Evolutionary conservation across 2,113 vertebrate genomes (phyloP), one percentile per base, ranked within the genome.

Genomic region (Lepus europaeus): DNA sequence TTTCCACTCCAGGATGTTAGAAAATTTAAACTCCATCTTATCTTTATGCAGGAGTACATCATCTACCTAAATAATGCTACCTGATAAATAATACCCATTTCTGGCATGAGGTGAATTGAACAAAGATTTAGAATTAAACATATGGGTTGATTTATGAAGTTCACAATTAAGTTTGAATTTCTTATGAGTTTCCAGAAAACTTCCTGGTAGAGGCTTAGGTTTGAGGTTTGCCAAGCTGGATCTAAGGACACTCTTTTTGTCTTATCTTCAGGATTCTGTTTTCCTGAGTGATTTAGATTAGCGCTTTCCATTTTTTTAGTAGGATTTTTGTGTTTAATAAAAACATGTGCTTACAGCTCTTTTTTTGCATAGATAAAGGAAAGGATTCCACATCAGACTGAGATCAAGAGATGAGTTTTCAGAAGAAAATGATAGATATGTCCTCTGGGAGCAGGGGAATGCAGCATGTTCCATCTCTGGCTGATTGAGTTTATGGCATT

Each of bases 401-500:
- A 98, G 96, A 96, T 96, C 95, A 96, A 95, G 96, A 95, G 92
- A 95, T 95, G 97, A 90, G 96, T 16, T 98, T 98, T 97, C 89
- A 95, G 90, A 70, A 74, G 90, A 94, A 96, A 97, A 96, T 87
- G 69, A 96, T 97, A 7, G 61, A 64, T 95, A 8, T 90, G 12
- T 96, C 86, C 89, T 79, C 84, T 95, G 95, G 93, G 95, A 87
- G 23, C 84, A 45, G 64, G 0, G 94, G 90, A 98, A 98, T 98
- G 86, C 78, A 61, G 45, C 33, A 85, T 96, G 90, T 95, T 96
- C 69, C 10, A 4, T 97, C 69, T 93, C 76, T 96, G 90, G 88
- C 76, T 96, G 91, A 94, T 51, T 68, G 92, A 95, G 45, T 96
- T 94, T 68, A 93, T 95, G 93, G 87, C 87, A 89, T 97, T 95